Evolutionary conservation across 1,140 invertebrate genomes (phyloP).

Genomic region (Apocrypta bakeri): DNA sequence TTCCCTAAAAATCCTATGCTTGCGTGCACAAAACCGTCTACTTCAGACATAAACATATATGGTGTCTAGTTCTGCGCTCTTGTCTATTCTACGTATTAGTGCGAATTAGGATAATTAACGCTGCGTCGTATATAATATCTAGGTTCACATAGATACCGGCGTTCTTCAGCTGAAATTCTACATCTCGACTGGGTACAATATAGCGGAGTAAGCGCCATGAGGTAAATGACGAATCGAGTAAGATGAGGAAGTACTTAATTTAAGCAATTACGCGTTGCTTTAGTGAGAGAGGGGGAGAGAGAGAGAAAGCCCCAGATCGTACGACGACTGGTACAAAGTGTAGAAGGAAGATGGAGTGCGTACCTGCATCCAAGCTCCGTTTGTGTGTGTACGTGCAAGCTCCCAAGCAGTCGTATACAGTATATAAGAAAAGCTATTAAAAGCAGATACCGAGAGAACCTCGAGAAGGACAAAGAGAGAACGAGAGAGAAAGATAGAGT

Average conservation of each 20-base stretch:
- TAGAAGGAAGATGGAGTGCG: not conserved
- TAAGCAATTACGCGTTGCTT: slow-evolving; percentile 48
- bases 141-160: not conserved
- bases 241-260: slow-evolving; percentile 54
- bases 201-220: slow-evolving; percentile 30
- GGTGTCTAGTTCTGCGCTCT: too few species aligned
- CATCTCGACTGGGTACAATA: slow-evolving; percentile 33
- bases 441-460: slow-evolving; percentile 32
- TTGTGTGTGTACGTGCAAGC: slow-evolving; percentile 1
- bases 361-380: not conserved
- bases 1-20: slow-evolving; percentile 45
- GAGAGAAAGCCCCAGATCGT: not conserved
- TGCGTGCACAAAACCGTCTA: slow-evolving; percentile 12
- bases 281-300: not conserved
- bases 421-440: slow-evolving; percentile 47
- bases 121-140: not conserved
- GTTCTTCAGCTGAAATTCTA: slow-evolving; percentile 25
- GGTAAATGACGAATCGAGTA: slow-evolving; percentile 50
- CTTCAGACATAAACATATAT: too few species aligned
- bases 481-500: not conserved
- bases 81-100: slow-evolving; percentile 35
- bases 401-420: not conserved
- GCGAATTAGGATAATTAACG: slow-evolving; percentile 42
- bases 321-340: not conserved
- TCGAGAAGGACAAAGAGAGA: slow-evolving; percentile 1